Percentiles rank a stretch among this genome's conserved stretches.
Conservation (phyloP, 2,888 invertebrate genomes). For the Heliothis peltigera region DNA sequence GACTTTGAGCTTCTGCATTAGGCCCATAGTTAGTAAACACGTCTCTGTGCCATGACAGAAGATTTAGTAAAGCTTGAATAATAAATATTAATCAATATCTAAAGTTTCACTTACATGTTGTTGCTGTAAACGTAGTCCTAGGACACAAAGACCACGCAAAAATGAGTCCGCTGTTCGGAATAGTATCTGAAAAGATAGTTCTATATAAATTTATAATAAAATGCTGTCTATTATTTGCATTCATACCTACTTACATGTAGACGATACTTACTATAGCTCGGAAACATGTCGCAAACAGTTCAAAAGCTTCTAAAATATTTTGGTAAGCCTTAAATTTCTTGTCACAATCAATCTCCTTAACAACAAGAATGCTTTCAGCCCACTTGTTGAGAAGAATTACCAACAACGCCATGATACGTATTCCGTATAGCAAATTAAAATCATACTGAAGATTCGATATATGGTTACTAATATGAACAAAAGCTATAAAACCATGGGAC, state of each 20-base stretch:
- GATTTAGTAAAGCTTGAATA: too few species aligned
- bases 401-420: slow-evolving; percentile 4
- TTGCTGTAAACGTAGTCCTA: not conserved
- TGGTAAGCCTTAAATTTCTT: not conserved
- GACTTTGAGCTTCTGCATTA: too few species aligned
- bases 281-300: not conserved
- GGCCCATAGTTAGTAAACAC: too few species aligned
- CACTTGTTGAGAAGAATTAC: not conserved
- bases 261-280: not conserved
- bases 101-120: not conserved
- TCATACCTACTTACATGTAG: not conserved
- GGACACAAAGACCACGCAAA: not conserved
- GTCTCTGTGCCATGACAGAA: too few species aligned
- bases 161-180: slow-evolving; percentile 1
- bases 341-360: not conserved
- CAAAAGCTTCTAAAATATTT: slow-evolving; percentile 8
- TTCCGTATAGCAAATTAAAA: not conserved
- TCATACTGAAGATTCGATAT: not conserved
- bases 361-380: not conserved
- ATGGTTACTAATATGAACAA: not conserved
- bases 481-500: too few species aligned
- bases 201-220: too few species aligned
- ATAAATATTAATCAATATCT: too few species aligned
- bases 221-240: not conserved
- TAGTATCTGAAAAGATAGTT: slow-evolving; percentile 6